These are phyloP conservation scores for Hydrozoanthus tunicans DNA, from an alignment of 64 coral and sea anemone genomes.

Conservation along the genomic window DNA sequence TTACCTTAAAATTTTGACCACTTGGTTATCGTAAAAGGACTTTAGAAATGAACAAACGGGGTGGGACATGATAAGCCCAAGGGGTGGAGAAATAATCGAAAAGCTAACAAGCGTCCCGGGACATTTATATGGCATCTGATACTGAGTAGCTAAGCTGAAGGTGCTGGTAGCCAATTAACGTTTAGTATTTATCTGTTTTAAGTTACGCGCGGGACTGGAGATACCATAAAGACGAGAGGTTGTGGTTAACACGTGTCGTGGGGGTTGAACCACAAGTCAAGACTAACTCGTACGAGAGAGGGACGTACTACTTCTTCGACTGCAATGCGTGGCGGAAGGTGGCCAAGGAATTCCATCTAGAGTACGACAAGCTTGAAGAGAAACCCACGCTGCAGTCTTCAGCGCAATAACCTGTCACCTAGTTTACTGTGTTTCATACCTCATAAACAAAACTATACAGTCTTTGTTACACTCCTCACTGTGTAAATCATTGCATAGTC, in stretches of 20 bases:
- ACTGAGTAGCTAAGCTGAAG: too few relatives aligned
- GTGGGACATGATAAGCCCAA: too few relatives aligned
- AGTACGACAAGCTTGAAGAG: constrained; percentile 97
- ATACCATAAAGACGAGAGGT: constrained; percentile 95
- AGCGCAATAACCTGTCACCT: background rate
- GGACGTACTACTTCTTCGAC: constrained; percentile 99
- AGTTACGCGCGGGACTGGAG: constrained; percentile 97
- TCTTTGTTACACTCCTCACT: background rate
- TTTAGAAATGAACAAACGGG: too few relatives aligned
- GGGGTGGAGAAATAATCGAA: too few relatives aligned
- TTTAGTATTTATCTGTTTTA: background rate
- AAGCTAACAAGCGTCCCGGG: too few relatives aligned
- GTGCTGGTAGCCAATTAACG: too few relatives aligned
- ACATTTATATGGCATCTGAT: too few relatives aligned
- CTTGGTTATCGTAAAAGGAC: too few relatives aligned
- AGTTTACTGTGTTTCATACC: background rate
- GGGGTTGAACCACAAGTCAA: constrained; percentile 95
- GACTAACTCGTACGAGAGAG: constrained; percentile 81
- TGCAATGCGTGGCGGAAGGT: constrained; percentile 91
- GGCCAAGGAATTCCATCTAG: constrained; percentile 92
- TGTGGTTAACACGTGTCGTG: constrained; percentile 94
- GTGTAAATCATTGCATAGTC: background rate
- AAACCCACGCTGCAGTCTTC: constrained; percentile 65
- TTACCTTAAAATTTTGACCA: too few relatives aligned
- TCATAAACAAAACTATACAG: background rate